Evolutionary conservation across 2,113 vertebrate genomes (phyloP).

Genomic region (Bubo scandiacus): DNA sequence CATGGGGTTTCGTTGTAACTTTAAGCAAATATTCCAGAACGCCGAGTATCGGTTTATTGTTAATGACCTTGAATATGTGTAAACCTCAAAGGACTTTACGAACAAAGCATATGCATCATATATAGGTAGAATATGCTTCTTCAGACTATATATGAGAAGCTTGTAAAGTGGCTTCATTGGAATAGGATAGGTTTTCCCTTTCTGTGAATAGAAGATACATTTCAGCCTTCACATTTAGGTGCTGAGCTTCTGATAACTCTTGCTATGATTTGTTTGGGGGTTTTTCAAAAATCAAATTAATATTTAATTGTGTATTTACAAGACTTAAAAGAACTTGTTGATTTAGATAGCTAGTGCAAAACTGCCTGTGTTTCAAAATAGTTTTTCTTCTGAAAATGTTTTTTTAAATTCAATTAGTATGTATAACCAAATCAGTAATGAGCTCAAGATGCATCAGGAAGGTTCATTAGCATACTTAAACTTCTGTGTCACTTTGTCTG

Average conservation of each 20-base stretch:
- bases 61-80: neutral
- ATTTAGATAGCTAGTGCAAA: neutral
- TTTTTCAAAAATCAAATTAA: neutral
- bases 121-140: neutral
- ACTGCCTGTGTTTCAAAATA: neutral
- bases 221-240: neutral
- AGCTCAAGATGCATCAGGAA: conserved; percentile 32
- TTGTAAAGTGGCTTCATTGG: neutral
- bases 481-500: conserved; percentile 60
- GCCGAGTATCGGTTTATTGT: neutral
- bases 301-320: neutral
- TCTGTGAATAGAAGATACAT: neutral
- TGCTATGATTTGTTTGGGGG: neutral
- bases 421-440: conserved; percentile 27
- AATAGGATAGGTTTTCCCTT: neutral
- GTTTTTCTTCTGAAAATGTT: neutral
- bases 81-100: neutral
- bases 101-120: neutral
- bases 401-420: conserved; percentile 28
- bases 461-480: conserved; percentile 49
- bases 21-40: neutral
- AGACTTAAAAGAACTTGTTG: neutral
- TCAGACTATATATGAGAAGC: neutral
- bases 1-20: neutral
- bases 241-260: neutral